Conservation (phyloP, 1,140 invertebrate species). For the Patella vulgata region DNA sequence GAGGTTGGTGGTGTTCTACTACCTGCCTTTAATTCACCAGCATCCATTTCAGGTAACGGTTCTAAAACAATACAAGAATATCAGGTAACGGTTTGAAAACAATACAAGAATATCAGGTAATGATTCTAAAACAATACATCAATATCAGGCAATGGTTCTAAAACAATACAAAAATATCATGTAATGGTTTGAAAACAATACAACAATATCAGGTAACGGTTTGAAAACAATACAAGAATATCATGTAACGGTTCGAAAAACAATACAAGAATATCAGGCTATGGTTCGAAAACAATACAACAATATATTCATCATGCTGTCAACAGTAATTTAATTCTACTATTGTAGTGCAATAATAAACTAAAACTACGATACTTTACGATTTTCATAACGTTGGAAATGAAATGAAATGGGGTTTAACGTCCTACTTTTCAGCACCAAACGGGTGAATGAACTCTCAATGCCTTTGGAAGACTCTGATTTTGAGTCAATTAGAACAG, state of each 20-base stretch:
- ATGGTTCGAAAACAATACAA: background rate
- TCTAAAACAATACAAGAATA: conserved; percentile 64
- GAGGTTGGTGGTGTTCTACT: conserved; percentile 72
- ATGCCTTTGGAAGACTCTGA: no score
- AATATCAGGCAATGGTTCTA: conserved; percentile 63
- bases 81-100: conserved; percentile 49
- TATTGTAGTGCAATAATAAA: no score
- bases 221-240: conserved; percentile 18
- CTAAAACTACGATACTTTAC: no score
- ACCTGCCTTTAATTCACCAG: conserved; percentile 82
- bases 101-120: conserved; percentile 63
- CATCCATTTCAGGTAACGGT: conserved; percentile 69
- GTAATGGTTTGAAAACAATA: conserved; percentile 17
- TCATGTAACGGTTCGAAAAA: conserved; percentile 14
- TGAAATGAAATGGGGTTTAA: no score
- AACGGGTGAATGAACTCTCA: no score
- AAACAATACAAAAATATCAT: conserved; percentile 29
- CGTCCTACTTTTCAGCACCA: no score
- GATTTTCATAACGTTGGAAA: no score
- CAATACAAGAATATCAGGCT: conserved; percentile 2
- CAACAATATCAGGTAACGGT: conserved; percentile 10
- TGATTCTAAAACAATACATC: conserved; percentile 45
- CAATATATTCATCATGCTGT: no score
- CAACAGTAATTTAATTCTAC: no score
- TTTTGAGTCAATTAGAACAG: no score